phyloP scores from a whole-genome alignment of 2,113 vertebrate species.

The Leucosticte australis region DNA sequence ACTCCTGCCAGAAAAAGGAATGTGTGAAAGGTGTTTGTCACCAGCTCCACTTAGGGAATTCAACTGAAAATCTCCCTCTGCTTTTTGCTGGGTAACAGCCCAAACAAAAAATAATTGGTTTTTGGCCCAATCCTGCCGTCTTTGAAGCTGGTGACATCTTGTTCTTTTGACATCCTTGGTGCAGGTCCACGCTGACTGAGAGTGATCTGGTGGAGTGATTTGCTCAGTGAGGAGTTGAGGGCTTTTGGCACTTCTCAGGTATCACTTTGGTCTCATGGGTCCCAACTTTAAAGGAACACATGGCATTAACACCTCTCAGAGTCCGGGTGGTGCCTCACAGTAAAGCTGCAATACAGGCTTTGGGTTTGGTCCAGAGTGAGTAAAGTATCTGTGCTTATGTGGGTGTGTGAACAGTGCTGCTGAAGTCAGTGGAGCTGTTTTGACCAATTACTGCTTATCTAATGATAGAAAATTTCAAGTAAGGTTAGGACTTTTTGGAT shows the following conservation, averaged over 20 bases:
- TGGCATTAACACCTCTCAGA: not conserved
- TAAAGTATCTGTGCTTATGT: not conserved
- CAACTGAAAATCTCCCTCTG: not conserved
- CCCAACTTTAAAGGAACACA: not conserved
- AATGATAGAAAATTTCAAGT: not conserved
- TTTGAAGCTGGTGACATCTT: not conserved
- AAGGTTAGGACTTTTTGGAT: not conserved
- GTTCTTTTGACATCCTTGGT: not conserved
- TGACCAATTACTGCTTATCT: not conserved
- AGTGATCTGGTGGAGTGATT: not conserved
- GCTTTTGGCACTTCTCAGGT: not conserved
- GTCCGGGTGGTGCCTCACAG: not conserved
- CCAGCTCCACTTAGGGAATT: not conserved
- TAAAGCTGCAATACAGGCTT: not conserved
- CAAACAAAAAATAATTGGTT: not conserved
- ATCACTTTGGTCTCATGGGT: not conserved
- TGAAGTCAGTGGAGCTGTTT: not conserved
- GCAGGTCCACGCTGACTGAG: not conserved
- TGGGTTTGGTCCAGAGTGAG: not conserved
- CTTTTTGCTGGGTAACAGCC: not conserved
- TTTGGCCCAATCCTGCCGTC: not conserved
- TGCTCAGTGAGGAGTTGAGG: not conserved
- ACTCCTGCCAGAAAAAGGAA: conserved; percentile 6
- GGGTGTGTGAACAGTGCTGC: not conserved
- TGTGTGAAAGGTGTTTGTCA: conserved; percentile 42